Evolutionary conservation across 2,888 invertebrate genomes (phyloP).

Genomic region (Dasysyrphus tricinctus): DNA sequence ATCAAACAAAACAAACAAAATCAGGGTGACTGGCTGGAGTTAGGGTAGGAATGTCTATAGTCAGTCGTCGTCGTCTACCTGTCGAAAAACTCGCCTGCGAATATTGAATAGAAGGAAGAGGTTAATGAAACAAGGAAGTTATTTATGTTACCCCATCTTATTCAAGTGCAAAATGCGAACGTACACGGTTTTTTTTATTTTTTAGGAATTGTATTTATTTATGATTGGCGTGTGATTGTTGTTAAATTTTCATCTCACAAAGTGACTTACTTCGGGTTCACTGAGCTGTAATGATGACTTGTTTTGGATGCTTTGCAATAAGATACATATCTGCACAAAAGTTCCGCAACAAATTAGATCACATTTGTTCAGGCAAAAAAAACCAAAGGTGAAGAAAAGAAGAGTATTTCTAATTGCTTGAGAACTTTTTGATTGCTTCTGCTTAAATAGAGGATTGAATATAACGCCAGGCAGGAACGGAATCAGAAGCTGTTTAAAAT

Average conservation of each 20-base stretch:
- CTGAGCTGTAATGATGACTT: slow-evolving; percentile 26
- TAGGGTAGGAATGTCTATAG: slow-evolving; percentile 34
- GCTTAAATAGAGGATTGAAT: background rate
- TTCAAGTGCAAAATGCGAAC: slow-evolving; percentile 1
- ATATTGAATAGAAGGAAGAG: slow-evolving; percentile 3
- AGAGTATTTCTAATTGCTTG: background rate
- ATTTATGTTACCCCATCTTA: slow-evolving; percentile 29
- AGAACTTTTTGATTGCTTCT: background rate
- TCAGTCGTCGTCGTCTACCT: slow-evolving; percentile 35
- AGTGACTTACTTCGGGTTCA: background rate
- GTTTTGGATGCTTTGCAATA: slow-evolving; percentile 18
- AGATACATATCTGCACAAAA: background rate
- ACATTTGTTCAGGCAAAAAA: background rate
- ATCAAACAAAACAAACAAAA: background rate
- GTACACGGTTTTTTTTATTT: background rate
- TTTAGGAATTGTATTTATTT: slow-evolving; percentile 14
- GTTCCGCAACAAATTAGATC: background rate
- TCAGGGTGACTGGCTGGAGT: slow-evolving; percentile 65
- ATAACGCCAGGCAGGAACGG: background rate
- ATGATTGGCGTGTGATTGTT: slow-evolving; percentile 50
- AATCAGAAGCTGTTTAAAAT: background rate
- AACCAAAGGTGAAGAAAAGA: background rate
- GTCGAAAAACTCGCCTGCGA: slow-evolving; percentile 39
- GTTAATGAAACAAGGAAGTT: slow-evolving; percentile 55
- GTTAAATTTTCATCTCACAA: slow-evolving; percentile 20